These are phyloP conservation scores for Plagiodera versicolora DNA, from an alignment of 2,888 invertebrate species.

Conservation along the genomic window DNA sequence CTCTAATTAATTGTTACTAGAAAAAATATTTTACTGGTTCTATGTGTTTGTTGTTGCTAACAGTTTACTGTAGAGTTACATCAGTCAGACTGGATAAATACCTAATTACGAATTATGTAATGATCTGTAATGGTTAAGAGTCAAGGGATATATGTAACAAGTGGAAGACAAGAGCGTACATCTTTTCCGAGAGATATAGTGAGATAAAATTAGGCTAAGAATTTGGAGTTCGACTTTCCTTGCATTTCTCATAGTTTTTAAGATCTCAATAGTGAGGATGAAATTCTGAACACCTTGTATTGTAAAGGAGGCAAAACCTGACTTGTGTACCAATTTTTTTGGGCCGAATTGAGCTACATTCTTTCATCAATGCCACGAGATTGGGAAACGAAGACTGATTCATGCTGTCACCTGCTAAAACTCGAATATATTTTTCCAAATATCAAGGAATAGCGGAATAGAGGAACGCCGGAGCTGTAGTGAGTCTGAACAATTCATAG, in stretches of 20 bases:
- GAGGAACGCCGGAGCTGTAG: slow-evolving; percentile 26
- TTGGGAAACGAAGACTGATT: no score
- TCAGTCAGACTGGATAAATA: slow-evolving; percentile 41
- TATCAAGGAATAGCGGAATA: background rate
- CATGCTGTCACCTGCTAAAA: no score
- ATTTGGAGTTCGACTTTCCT: no score
- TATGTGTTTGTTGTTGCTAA: slow-evolving; percentile 26
- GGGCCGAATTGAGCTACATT: no score
- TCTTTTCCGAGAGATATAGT: background rate
- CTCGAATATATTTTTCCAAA: no score
- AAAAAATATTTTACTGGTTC: slow-evolving; percentile 29
- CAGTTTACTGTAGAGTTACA: slow-evolving; percentile 30
- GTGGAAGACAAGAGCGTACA: slow-evolving; percentile 32
- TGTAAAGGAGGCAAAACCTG: no score
- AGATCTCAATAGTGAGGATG: background rate
- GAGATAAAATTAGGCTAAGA: no score
- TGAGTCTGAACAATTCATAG: slow-evolving; percentile 42
- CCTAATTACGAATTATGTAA: slow-evolving; percentile 37
- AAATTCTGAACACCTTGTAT: no score
- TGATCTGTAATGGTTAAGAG: slow-evolving; percentile 37
- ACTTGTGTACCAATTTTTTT: no score
- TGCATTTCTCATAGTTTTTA: no score
- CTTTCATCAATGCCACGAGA: no score
- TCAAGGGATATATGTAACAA: slow-evolving; percentile 41
- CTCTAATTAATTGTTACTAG: slow-evolving; percentile 33